Conservation (phyloP, 1,140 invertebrate genomes). For the Gonatopus flavifemur region DNA sequence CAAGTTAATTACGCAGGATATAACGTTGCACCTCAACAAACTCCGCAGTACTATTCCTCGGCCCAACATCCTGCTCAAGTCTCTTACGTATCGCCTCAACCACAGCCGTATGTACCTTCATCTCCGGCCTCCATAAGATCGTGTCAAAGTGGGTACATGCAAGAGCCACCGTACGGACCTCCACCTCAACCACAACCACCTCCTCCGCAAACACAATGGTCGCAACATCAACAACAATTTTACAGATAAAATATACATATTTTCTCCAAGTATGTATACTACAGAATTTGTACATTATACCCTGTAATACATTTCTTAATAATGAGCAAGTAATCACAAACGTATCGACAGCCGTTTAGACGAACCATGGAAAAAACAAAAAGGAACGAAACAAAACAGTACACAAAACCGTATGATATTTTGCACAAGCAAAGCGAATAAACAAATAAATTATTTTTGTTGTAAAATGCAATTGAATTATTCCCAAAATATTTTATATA, state of each 20-base stretch:
- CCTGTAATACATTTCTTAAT: background rate
- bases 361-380: no score
- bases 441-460: no score
- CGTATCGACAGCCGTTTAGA: no score
- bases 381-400: no score
- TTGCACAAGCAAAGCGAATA: no score
- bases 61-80: conserved; percentile 52
- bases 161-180: conserved; percentile 51
- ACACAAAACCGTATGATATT: no score
- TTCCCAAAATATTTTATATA: no score
- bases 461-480: no score
- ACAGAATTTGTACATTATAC: conserved; percentile 1
- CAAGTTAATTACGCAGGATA: conserved; percentile 52
- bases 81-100: conserved; percentile 45
- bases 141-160: conserved; percentile 45
- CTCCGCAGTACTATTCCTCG: conserved; percentile 60
- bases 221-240: conserved; percentile 60
- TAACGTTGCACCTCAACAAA: conserved; percentile 54
- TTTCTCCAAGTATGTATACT: no score
- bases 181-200: conserved; percentile 50
- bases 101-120: conserved; percentile 46
- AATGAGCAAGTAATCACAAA: no score
- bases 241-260: conserved; percentile 59
- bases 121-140: conserved; percentile 46
- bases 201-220: conserved; percentile 53